Conservation (phyloP, 2,888 invertebrate genomes). For the Drosophila dives region DNA sequence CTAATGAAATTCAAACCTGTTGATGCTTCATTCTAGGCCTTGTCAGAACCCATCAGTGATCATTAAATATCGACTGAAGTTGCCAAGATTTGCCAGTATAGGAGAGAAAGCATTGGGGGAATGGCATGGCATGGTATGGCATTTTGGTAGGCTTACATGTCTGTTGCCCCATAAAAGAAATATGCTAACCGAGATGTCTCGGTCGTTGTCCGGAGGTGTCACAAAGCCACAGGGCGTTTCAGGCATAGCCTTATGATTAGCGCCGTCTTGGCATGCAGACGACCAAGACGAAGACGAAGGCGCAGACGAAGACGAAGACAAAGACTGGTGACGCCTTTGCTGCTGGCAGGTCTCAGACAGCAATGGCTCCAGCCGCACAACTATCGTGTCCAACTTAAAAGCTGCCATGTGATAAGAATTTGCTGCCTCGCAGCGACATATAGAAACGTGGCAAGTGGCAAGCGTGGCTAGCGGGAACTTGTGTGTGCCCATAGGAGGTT, state of each 20-base stretch:
- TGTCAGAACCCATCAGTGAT: constrained; percentile 42
- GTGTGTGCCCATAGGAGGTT: constrained; percentile 24
- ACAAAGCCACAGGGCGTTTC: constrained; percentile 43
- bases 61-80: constrained; percentile 58
- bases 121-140: neutral
- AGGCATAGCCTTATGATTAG: constrained; percentile 59
- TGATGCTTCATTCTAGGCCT: constrained; percentile 16
- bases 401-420: constrained; percentile 39
- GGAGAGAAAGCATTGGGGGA: constrained; percentile 12
- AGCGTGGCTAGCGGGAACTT: neutral
- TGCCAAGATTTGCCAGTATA: constrained; percentile 29
- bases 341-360: constrained; percentile 30
- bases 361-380: constrained; percentile 5
- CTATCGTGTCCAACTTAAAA: constrained; percentile 21
- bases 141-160: constrained; percentile 31
- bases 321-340: constrained; percentile 52
- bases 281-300: constrained; percentile 8
- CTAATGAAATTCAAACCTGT: constrained; percentile 42
- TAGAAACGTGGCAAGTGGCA: constrained; percentile 17
- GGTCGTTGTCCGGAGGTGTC: constrained; percentile 58
- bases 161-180: constrained; percentile 64
- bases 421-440: neutral
- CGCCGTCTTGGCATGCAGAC: constrained; percentile 46
- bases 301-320: constrained; percentile 22
- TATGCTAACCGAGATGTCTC: constrained; percentile 39